Evolutionary conservation across 2,888 invertebrate genomes (phyloP).

Genomic region (Drosophila acutilabella): DNA sequence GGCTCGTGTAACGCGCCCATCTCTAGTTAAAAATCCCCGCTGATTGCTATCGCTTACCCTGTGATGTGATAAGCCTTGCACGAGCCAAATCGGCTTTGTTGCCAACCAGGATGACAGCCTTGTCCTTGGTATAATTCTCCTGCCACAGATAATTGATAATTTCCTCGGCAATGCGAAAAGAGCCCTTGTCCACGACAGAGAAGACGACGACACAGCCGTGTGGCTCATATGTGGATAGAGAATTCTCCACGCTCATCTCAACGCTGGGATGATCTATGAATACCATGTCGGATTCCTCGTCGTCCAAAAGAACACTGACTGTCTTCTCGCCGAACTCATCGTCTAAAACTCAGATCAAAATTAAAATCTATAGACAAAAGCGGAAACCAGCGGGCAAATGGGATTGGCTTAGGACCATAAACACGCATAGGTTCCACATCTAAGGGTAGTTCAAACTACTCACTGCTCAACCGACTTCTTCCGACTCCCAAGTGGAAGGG

Average conservation of each 20-base stretch:
- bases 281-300: slow-evolving; percentile 95
- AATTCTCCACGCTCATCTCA: slow-evolving; percentile 97
- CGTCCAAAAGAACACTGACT: slow-evolving; percentile 94
- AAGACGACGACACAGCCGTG: slow-evolving; percentile 97
- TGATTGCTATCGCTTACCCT: slow-evolving; percentile 87
- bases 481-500: neutral
- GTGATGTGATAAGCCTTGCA: slow-evolving; percentile 92
- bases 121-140: slow-evolving; percentile 92
- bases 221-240: slow-evolving; percentile 94
- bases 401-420: slow-evolving; percentile 53
- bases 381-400: slow-evolving; percentile 59
- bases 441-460: slow-evolving; percentile 50
- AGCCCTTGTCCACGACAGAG: slow-evolving; percentile 93
- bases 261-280: slow-evolving; percentile 95
- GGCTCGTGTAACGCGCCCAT: slow-evolving; percentile 21
- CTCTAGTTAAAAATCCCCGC: slow-evolving; percentile 5
- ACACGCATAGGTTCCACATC: slow-evolving; percentile 76
- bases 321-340: slow-evolving; percentile 96
- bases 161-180: slow-evolving; percentile 93
- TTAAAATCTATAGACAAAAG: slow-evolving; percentile 83
- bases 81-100: slow-evolving; percentile 97
- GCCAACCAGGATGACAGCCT: slow-evolving; percentile 95
- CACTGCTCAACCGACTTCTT: slow-evolving; percentile 44
- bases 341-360: slow-evolving; percentile 89
- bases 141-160: slow-evolving; percentile 94